A percentile compares a stretch with the other conserved stretches of the same genome.
Evolutionary conservation across 2,797 vertebrate species (phyloP).

Genomic region (Xyrichtys novacula): DNA sequence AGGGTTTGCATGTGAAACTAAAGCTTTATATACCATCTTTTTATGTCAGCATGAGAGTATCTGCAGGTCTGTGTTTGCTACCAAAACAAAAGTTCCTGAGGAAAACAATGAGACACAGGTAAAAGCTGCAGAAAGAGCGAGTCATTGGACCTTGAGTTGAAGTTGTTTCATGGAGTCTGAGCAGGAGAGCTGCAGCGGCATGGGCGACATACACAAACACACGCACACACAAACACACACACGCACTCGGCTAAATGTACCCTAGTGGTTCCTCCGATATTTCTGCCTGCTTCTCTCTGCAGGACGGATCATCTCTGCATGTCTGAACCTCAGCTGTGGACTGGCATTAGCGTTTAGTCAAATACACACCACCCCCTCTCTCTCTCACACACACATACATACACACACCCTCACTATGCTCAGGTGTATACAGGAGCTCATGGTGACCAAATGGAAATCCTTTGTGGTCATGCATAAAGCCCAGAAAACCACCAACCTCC

Average conservation of each 20-base stretch:
- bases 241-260: background rate
- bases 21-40: no score
- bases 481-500: slow-evolving; percentile 36
- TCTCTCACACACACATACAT: background rate
- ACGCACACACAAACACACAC: background rate
- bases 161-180: no score
- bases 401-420: background rate
- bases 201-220: no score
- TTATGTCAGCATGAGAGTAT: no score
- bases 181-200: no score
- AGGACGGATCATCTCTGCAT: background rate
- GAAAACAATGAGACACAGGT: background rate
- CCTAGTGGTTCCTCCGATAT: background rate
- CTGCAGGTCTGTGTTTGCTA: no score
- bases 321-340: background rate
- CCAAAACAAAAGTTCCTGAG: no score
- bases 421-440: background rate
- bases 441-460: slow-evolving; percentile 56
- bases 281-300: background rate
- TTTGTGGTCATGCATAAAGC: slow-evolving; percentile 33
- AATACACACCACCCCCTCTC: slow-evolving; percentile 10
- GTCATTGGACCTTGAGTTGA: background rate
- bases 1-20: no score
- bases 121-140: background rate
- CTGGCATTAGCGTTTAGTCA: slow-evolving; percentile 28